These are phyloP conservation scores for Ceratoteleas bidentatus DNA, from an alignment of 1,140 invertebrate species.

Conservation along the genomic window DNA sequence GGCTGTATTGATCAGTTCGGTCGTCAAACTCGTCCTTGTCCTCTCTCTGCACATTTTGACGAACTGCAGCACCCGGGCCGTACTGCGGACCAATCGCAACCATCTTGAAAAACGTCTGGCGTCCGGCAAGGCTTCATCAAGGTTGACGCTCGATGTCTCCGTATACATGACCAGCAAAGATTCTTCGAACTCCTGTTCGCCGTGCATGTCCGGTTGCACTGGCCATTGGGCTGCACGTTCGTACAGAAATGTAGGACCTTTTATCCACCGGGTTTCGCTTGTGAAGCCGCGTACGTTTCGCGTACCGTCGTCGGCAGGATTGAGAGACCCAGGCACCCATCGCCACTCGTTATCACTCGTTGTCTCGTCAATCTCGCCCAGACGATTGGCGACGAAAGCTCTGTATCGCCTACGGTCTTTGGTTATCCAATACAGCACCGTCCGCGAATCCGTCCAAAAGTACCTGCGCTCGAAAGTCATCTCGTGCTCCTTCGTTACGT, in stretches of 20 bases:
- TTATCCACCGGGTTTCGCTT: not conserved
- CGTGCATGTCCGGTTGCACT: not conserved
- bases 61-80: not conserved
- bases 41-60: not conserved
- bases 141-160: not conserved
- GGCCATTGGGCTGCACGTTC: not conserved
- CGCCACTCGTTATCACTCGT: not conserved
- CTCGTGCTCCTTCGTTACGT: not conserved
- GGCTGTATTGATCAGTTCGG: not conserved
- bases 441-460: not conserved
- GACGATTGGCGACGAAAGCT: not conserved
- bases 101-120: no score
- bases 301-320: not conserved
- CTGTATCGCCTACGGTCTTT: not conserved
- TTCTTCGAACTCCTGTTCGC: not conserved
- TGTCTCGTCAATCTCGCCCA: not conserved
- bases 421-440: not conserved
- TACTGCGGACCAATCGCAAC: no score
- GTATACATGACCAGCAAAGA: no score
- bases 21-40: not conserved
- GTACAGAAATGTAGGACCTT: not conserved
- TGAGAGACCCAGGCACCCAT: not conserved
- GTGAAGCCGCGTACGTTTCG: not conserved
- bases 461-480: not conserved
- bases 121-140: not conserved